Percentiles rank a stretch among this genome's conserved stretches.
Evolutionary conservation across 2,888 invertebrate species (phyloP).

Genomic region (Apotomis capreana): DNA sequence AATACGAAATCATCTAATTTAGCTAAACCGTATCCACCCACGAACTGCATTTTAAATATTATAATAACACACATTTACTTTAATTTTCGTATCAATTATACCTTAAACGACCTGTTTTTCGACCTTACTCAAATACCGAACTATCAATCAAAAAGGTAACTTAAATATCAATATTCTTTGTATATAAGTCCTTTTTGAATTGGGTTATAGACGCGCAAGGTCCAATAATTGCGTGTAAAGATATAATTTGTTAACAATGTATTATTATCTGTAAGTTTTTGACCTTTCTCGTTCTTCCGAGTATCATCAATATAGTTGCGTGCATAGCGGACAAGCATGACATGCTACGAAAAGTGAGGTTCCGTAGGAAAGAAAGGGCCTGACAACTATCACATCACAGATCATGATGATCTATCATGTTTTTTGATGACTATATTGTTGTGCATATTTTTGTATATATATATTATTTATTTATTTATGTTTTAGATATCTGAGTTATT

Average conservation of each 20-base stretch:
- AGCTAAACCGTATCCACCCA: conserved; percentile 8
- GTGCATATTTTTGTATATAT: too few species aligned
- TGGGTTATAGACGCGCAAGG: conserved; percentile 12
- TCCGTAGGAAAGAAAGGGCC: too few species aligned
- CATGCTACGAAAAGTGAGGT: not conserved
- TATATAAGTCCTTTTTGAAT: not conserved
- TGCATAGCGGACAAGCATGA: conserved; percentile 11
- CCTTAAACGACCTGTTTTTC: conserved; percentile 26
- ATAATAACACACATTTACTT: conserved; percentile 21
- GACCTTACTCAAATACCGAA: conserved; percentile 11
- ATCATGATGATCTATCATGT: too few species aligned
- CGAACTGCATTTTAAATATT: conserved; percentile 6
- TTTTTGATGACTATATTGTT: too few species aligned
- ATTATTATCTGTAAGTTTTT: conserved; percentile 34
- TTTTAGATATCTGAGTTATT: too few species aligned
- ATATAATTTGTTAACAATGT: conserved; percentile 41
- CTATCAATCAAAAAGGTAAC: not conserved
- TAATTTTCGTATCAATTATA: conserved; percentile 18
- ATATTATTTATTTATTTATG: too few species aligned
- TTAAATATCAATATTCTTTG: not conserved
- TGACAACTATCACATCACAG: too few species aligned
- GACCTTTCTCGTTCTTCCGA: conserved; percentile 36
- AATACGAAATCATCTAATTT: not conserved
- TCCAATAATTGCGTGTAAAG: conserved; percentile 36
- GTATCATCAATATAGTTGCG: conserved; percentile 33